A percentile compares a stretch with the other conserved stretches of the same genome.
These are phyloP conservation scores for Catharus fuscescens DNA, from an alignment of 2,113 vertebrate genomes.

Conservation along the genomic window DNA sequence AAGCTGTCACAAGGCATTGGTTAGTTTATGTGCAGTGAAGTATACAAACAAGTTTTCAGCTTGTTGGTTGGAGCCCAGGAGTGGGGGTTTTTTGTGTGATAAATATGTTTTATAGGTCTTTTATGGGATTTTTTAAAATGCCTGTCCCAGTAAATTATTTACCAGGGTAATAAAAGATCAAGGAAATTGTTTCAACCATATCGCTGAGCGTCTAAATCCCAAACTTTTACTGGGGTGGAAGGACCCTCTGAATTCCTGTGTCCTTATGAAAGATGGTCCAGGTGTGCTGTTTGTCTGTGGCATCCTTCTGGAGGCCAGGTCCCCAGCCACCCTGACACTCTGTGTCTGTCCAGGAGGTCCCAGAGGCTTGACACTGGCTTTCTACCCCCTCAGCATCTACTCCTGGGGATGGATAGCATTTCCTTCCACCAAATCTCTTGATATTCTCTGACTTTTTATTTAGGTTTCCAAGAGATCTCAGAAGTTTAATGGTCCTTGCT, in stretches of 20 bases:
- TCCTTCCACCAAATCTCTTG: not conserved
- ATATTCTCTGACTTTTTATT: not conserved
- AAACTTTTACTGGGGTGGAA: constrained; percentile 20
- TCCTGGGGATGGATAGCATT: not conserved
- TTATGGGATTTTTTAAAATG: constrained; percentile 60
- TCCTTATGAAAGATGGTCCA: not conserved
- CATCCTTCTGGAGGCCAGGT: not conserved
- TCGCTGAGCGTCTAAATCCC: constrained; percentile 39
- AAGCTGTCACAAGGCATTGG: constrained; percentile 56
- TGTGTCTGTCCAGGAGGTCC: not conserved
- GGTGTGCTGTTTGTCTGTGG: not conserved
- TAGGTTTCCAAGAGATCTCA: not conserved
- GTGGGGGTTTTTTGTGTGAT: not conserved
- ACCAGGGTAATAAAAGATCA: constrained; percentile 64
- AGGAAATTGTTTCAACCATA: constrained; percentile 43
- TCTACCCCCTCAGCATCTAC: not conserved
- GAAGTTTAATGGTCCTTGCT: not conserved
- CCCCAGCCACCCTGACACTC: not conserved
- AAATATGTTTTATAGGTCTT: constrained; percentile 69
- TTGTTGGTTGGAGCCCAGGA: constrained; percentile 32
- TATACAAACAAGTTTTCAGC: constrained; percentile 62
- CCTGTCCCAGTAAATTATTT: constrained; percentile 70
- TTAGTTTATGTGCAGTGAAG: constrained; percentile 65
- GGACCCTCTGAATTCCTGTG: not conserved
- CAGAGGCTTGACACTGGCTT: not conserved